phyloP scores from a whole-genome alignment of 2,113 vertebrate genomes.

The Ammospiza nelsoni region DNA sequence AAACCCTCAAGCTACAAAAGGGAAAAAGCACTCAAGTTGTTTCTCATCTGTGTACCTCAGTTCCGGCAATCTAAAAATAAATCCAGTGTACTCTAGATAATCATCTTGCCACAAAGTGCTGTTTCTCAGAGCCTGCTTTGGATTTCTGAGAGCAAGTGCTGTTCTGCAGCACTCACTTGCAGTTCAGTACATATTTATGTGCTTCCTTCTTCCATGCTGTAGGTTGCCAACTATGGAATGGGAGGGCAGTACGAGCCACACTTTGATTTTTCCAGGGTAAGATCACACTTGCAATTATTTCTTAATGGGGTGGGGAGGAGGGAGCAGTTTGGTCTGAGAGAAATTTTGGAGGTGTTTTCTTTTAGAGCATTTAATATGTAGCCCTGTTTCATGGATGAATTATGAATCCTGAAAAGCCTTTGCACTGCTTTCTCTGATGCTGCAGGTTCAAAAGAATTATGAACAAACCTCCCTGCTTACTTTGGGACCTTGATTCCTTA shows the following conservation, averaged over 20 bases:
- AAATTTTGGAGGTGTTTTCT: neutral
- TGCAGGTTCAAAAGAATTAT: neutral
- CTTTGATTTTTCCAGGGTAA: constrained; percentile 98
- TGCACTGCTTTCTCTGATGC: neutral
- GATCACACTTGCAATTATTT: constrained; percentile 11
- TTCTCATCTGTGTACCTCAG: neutral
- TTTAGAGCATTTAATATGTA: neutral
- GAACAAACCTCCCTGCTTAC: neutral
- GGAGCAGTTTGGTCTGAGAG: neutral
- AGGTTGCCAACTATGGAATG: constrained; percentile 98
- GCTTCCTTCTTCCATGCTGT: neutral
- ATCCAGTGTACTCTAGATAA: neutral
- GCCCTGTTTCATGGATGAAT: neutral
- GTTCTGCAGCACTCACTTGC: neutral
- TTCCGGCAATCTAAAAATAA: neutral
- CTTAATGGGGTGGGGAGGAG: neutral
- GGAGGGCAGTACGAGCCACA: constrained; percentile 98
- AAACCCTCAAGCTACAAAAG: neutral
- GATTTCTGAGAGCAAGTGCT: neutral
- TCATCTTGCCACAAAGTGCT: neutral
- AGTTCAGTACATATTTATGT: neutral
- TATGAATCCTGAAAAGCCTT: neutral
- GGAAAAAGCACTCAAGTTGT: neutral
- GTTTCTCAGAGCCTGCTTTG: neutral
- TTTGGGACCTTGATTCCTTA: neutral